Percentiles rank a stretch among this genome's conserved stretches.
phyloP scores from a whole-genome alignment of 2,113 vertebrate genomes.

The Semicossyphus pulcher region DNA sequence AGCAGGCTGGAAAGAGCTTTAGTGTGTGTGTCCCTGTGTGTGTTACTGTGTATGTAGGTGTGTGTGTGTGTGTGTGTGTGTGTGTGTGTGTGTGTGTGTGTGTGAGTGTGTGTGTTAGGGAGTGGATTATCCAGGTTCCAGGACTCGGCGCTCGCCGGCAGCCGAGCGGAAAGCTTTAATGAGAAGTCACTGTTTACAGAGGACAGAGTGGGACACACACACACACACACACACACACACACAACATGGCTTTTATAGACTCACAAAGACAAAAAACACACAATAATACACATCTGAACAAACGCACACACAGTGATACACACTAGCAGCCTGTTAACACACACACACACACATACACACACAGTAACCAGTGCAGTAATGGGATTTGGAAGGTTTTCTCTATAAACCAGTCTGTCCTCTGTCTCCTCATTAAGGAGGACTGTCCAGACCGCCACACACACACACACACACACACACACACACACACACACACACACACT shows the following conservation, averaged over 20 bases:
- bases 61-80: slow-evolving; percentile 22
- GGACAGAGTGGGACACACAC: slow-evolving; percentile 67
- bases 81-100: slow-evolving; percentile 15
- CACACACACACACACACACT: slow-evolving; percentile 24
- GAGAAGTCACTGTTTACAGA: slow-evolving; percentile 75
- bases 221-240: slow-evolving; percentile 34
- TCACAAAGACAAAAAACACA: slow-evolving; percentile 42
- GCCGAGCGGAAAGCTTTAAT: slow-evolving; percentile 78
- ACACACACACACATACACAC: slow-evolving; percentile 33
- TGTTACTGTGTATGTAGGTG: slow-evolving; percentile 14
- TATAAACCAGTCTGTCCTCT: slow-evolving; percentile 73
- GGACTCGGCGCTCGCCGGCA: slow-evolving; percentile 64
- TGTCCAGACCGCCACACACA: slow-evolving; percentile 27
- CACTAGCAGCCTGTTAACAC: neutral
- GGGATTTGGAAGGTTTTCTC: slow-evolving; percentile 76
- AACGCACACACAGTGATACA: neutral
- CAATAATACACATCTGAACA: neutral
- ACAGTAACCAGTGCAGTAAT: slow-evolving; percentile 74
- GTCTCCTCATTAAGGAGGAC: slow-evolving; percentile 71
- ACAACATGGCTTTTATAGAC: slow-evolving; percentile 15
- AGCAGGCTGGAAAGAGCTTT: slow-evolving; percentile 49
- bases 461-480: slow-evolving; percentile 39
- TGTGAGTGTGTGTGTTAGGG: slow-evolving; percentile 37
- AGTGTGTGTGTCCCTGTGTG: slow-evolving; percentile 28
- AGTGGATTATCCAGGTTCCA: slow-evolving; percentile 78